Conservation (phyloP, 2,113 vertebrate genomes). For the pig (Sus scrofa) region T2T-Sscrofa CM000812.6:63323501-63324000, state of each 20-base stretch:
- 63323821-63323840: slow-evolving; percentile 47
- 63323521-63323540: neutral
- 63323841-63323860: slow-evolving; percentile 41
- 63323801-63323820: neutral
- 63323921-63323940: neutral
- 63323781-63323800: neutral
- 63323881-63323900: too few relatives aligned
- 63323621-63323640: neutral
- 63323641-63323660: neutral
- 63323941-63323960: slow-evolving; percentile 28
- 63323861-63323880: neutral
- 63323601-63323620: neutral
- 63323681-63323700: neutral
- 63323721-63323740: rapidly evolving
- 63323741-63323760: neutral
- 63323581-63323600: slow-evolving; percentile 31
- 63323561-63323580: slow-evolving; percentile 65
- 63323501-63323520: neutral
- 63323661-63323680: neutral
- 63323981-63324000: slow-evolving; percentile 10
- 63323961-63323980: neutral
- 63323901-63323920: neutral
- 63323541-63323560: neutral
- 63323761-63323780: neutral
- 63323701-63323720: neutral